phyloP scores from a whole-genome alignment of 2,888 invertebrate species.

The Onchidella celtica region DNA sequence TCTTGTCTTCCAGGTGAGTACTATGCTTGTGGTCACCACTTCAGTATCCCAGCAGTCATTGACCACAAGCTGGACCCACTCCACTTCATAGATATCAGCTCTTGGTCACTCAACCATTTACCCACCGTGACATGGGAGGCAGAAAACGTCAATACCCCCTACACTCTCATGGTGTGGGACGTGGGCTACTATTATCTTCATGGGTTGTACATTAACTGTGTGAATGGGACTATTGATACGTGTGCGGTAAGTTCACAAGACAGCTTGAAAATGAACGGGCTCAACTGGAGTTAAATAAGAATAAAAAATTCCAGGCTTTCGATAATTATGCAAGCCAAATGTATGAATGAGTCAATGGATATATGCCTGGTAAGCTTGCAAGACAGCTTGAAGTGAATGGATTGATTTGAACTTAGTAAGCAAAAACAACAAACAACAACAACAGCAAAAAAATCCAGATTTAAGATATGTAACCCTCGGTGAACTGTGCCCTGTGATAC shows the following conservation, averaged over 20 bases:
- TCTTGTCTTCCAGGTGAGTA: not conserved
- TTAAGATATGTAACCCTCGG: too few species aligned
- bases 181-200: conserved; percentile 14
- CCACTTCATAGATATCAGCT: not conserved
- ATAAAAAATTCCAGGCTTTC: too few species aligned
- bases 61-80: conserved; percentile 24
- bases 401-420: too few species aligned
- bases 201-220: conserved; percentile 40
- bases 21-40: conserved; percentile 30
- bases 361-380: too few species aligned
- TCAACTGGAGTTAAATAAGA: too few species aligned
- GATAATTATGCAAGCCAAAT: too few species aligned
- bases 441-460: too few species aligned
- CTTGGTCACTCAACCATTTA: conserved; percentile 13
- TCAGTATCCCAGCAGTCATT: conserved; percentile 9
- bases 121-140: conserved; percentile 27
- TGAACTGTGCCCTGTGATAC: too few species aligned
- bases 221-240: conserved; percentile 6
- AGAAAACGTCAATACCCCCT: not conserved
- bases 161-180: conserved; percentile 35
- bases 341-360: too few species aligned
- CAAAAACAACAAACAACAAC: too few species aligned
- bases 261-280: too few species aligned
- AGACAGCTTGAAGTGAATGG: too few species aligned
- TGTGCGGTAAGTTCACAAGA: conserved; percentile 8